Conservation (phyloP, 2,888 invertebrate species). For the Macropis europaea region DNA sequence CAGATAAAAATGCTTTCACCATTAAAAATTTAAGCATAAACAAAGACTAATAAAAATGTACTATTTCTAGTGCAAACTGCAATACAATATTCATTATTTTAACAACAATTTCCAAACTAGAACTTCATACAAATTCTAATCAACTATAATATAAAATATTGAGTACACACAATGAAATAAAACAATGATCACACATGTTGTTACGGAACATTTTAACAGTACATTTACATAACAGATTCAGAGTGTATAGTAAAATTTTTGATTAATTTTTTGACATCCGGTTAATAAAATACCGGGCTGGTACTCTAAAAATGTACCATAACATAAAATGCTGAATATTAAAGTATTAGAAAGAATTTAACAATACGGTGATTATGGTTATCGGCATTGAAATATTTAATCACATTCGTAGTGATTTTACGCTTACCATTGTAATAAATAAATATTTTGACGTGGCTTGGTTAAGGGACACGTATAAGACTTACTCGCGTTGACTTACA, state of each 20-base stretch:
- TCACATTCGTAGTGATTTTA: neutral
- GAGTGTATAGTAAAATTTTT: neutral
- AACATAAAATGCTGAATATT: neutral
- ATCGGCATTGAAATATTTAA: neutral
- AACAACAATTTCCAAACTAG: too few species aligned
- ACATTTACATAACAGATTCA: neutral
- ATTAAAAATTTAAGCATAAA: too few species aligned
- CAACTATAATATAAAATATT: too few species aligned
- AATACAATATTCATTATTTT: too few species aligned
- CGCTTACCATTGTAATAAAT: slow-evolving; percentile 44
- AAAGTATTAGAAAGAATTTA: neutral
- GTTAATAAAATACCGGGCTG: neutral
- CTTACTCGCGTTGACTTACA: neutral
- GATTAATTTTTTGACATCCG: neutral
- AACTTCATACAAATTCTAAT: too few species aligned
- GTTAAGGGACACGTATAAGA: slow-evolving; percentile 22
- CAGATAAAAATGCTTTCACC: too few species aligned
- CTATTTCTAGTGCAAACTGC: too few species aligned
- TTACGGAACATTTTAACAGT: too few species aligned
- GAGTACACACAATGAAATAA: too few species aligned
- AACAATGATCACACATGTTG: too few species aligned
- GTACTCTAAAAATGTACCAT: neutral
- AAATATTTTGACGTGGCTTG: slow-evolving; percentile 48
- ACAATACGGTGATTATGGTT: neutral
- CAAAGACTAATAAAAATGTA: too few species aligned